Evolutionary conservation across 30 jellyfish, hydroid and myxozoan species (phyloP).

Genomic region (Sanderia malayensis): DNA sequence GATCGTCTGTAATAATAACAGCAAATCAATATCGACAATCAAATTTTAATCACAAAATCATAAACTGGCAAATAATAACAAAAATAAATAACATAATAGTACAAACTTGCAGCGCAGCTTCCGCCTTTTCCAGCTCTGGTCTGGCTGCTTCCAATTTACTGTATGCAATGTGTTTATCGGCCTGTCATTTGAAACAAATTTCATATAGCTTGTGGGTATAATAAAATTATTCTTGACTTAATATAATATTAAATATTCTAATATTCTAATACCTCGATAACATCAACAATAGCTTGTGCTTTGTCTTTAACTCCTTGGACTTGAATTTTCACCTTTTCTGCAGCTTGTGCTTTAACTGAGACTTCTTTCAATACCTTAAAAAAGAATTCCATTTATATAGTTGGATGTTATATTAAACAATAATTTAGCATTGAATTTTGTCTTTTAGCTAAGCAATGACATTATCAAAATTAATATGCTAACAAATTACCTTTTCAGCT

Average conservation of each 20-base stretch:
- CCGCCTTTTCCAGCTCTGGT: conserved; percentile 77
- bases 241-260: background rate
- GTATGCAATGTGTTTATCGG: conserved; percentile 68
- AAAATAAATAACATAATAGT: no score
- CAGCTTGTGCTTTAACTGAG: conserved; percentile 78
- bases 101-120: conserved; percentile 76
- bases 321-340: conserved; percentile 77
- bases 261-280: conserved; percentile 39
- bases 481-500: conserved; percentile 80
- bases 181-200: no score
- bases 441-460: no score
- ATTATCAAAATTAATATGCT: no score
- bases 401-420: no score
- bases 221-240: background rate
- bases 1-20: no score
- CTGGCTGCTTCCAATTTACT: conserved; percentile 72
- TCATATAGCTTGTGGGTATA: no score
- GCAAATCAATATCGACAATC: no score
- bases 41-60: no score
- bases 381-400: no score
- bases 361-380: conserved; percentile 73
- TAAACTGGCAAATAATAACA: no score
- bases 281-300: conserved; percentile 82
- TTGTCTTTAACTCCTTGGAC: conserved; percentile 80
- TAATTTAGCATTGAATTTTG: no score